Conservation (phyloP, 2,797 vertebrate species). For the Darevskia mixta region DNA sequence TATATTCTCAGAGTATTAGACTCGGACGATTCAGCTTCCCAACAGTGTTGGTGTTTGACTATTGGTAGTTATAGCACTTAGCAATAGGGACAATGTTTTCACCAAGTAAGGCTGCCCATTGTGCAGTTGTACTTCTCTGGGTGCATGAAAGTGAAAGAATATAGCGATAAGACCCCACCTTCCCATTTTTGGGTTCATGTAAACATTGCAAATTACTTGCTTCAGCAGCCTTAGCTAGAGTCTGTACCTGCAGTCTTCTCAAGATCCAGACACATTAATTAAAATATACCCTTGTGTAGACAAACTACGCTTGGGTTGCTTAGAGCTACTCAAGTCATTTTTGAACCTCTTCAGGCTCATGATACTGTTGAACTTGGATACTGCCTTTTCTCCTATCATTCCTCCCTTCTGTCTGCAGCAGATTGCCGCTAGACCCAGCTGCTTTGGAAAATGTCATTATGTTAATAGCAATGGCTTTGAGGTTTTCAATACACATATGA, state of each 20-base stretch:
- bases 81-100: not conserved
- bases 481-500: conserved; percentile 1
- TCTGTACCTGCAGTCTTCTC: not conserved
- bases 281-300: conserved; percentile 6
- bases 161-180: too few relatives aligned
- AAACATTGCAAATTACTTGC: not conserved
- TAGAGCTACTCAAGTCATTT: not conserved
- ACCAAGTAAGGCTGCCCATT: not conserved
- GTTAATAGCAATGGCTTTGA: conserved; percentile 33
- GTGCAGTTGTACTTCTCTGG: too few relatives aligned
- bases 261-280: not conserved
- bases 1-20: not conserved
- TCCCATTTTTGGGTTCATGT: not conserved
- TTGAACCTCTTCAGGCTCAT: conserved; percentile 1
- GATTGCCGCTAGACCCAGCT: conserved; percentile 6
- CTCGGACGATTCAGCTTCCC: not conserved
- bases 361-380: not conserved
- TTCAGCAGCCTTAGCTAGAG: not conserved
- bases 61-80: not conserved
- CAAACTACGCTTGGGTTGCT: not conserved
- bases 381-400: conserved; percentile 6
- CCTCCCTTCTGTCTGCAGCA: conserved; percentile 12
- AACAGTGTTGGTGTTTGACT: not conserved
- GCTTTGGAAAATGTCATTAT: conserved; percentile 41
- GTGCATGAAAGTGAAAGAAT: not conserved